These are phyloP conservation scores for Lamproptera curius DNA, from an alignment of 2,888 invertebrate genomes.

Conservation along the genomic window DNA sequence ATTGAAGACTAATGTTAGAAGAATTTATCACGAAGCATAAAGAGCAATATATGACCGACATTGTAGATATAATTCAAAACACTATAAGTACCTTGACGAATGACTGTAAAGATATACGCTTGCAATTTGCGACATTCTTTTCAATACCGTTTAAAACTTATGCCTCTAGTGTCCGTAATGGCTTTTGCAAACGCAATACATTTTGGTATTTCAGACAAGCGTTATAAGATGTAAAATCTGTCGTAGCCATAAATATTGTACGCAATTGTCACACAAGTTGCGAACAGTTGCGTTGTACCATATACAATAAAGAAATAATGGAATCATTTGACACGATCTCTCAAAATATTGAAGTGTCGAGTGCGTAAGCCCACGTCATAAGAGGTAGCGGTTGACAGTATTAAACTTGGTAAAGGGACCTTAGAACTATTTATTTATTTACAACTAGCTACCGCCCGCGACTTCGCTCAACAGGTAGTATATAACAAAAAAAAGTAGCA, in stretches of 20 bases:
- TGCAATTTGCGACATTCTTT: slow-evolving; percentile 35
- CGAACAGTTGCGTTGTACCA: slow-evolving; percentile 36
- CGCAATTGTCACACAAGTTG: slow-evolving; percentile 27
- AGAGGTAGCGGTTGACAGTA: slow-evolving; percentile 32
- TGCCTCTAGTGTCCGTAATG: slow-evolving; percentile 5
- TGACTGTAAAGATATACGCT: slow-evolving; percentile 47
- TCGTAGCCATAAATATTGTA: slow-evolving; percentile 19
- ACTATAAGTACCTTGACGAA: slow-evolving; percentile 59
- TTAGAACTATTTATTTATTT: too few species aligned
- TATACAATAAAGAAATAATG: slow-evolving; percentile 51
- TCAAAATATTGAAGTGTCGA: slow-evolving; percentile 56
- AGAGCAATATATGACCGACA: slow-evolving; percentile 41
- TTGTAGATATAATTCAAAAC: slow-evolving; percentile 34
- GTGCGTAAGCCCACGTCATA: slow-evolving; percentile 35
- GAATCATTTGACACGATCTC: slow-evolving; percentile 65
- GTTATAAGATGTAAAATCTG: slow-evolving; percentile 9
- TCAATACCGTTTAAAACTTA: slow-evolving; percentile 18
- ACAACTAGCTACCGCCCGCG: too few species aligned
- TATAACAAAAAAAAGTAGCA: too few species aligned
- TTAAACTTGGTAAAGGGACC: too few species aligned
- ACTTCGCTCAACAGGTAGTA: too few species aligned
- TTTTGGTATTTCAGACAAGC: neutral
- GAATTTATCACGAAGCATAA: slow-evolving; percentile 21
- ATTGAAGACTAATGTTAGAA: slow-evolving; percentile 1
- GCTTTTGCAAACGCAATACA: neutral